Conservation (phyloP, 2,797 vertebrate genomes). For the Choloepus didactylus region DNA sequence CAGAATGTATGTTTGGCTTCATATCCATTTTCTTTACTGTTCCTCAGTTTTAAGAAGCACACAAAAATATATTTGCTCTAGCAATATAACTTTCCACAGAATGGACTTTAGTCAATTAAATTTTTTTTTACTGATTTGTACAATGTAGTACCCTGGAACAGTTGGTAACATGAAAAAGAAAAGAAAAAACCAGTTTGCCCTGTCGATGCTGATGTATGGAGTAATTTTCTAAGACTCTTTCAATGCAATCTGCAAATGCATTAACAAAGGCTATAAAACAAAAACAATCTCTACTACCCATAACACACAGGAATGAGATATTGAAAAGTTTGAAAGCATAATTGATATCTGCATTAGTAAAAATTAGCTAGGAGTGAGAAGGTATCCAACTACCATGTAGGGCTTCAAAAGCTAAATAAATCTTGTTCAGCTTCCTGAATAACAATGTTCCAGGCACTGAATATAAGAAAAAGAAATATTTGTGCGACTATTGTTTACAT, state of each 20-base stretch:
- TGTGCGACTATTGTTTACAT: constrained; percentile 22
- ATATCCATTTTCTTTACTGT: constrained; percentile 72
- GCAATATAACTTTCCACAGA: not conserved
- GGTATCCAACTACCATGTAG: constrained; percentile 61
- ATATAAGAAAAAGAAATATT: constrained; percentile 48
- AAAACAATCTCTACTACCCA: constrained; percentile 83
- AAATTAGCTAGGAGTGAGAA: constrained; percentile 74
- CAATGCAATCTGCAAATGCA: constrained; percentile 86
- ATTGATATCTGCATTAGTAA: constrained; percentile 80
- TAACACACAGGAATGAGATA: constrained; percentile 75
- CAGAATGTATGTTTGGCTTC: constrained; percentile 20
- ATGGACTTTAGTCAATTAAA: not conserved
- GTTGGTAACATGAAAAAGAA: constrained; percentile 64
- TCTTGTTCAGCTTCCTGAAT: constrained; percentile 14
- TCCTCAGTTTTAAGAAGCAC: constrained; percentile 67
- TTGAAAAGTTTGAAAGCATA: constrained; percentile 82
- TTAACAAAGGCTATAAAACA: constrained; percentile 87
- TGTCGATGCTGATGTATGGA: constrained; percentile 84
- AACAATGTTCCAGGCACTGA: constrained; percentile 14
- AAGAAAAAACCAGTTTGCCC: constrained; percentile 74
- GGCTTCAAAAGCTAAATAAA: constrained; percentile 58
- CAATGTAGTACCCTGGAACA: constrained; percentile 71
- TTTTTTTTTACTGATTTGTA: constrained; percentile 63
- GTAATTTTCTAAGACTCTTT: constrained; percentile 86
- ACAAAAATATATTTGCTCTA: not conserved